Conservation (phyloP, 2,888 invertebrate species). For the Gymnosoma rotundatum region DNA sequence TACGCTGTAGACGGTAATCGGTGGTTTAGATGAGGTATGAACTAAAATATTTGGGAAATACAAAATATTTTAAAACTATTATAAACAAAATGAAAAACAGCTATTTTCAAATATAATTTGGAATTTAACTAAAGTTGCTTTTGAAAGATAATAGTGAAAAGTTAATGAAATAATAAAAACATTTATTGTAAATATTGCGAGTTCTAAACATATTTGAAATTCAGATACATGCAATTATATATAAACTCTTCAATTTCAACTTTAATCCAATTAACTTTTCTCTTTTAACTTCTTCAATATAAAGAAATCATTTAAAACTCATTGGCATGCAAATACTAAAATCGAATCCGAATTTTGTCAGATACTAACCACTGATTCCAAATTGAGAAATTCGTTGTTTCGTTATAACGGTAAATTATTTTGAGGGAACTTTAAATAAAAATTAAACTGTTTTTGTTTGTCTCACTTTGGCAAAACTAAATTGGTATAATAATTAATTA, state of each 20-base stretch:
- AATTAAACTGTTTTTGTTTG: constrained; percentile 71
- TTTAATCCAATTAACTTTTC: constrained; percentile 26
- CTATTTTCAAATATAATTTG: neutral
- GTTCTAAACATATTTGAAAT: neutral
- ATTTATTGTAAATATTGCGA: too few species aligned
- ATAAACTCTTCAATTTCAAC: neutral
- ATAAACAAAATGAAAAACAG: neutral
- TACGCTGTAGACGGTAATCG: constrained; percentile 67
- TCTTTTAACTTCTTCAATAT: neutral
- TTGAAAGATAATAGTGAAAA: neutral
- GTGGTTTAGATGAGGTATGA: constrained; percentile 68
- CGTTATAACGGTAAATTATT: constrained; percentile 35
- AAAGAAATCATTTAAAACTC: constrained; percentile 20
- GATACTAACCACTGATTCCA: constrained; percentile 80
- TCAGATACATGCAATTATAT: neutral
- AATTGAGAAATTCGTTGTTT: constrained; percentile 77
- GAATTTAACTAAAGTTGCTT: neutral
- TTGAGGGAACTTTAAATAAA: constrained; percentile 71
- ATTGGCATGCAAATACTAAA: constrained; percentile 57
- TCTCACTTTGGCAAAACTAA: constrained; percentile 80
- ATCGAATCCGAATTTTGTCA: constrained; percentile 53
- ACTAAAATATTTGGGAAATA: constrained; percentile 54
- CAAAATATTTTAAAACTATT: constrained; percentile 8
- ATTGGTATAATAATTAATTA: constrained; percentile 53
- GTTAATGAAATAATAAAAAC: neutral